A percentile compares a stretch with the other conserved stretches of the same genome.
Conservation (phyloP, 2,888 invertebrate species). For the Dascillus cervinus region DNA sequence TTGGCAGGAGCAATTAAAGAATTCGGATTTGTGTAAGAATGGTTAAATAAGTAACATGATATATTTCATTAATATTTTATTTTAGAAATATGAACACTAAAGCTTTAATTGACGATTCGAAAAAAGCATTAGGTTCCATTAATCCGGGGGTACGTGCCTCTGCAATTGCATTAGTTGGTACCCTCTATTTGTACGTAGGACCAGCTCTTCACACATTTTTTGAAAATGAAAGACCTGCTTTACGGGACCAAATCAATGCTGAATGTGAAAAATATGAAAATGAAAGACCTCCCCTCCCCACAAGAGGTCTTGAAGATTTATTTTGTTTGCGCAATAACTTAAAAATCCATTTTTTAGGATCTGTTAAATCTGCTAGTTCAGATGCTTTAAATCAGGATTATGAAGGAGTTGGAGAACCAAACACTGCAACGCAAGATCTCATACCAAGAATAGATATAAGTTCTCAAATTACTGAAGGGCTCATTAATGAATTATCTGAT, state of each 20-base stretch:
- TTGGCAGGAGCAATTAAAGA: conserved; percentile 69
- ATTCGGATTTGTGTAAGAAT: conserved; percentile 74
- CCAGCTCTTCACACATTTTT: conserved; percentile 67
- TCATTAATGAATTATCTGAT: conserved; percentile 74
- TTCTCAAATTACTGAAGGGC: conserved; percentile 69
- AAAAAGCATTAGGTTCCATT: conserved; percentile 76
- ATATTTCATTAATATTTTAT: conserved; percentile 14
- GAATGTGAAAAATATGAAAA: conserved; percentile 79
- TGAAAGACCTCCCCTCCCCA: conserved; percentile 68
- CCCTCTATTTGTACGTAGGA: conserved; percentile 76
- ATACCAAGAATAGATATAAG: conserved; percentile 76
- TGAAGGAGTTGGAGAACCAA: conserved; percentile 31
- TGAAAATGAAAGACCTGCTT: conserved; percentile 77
- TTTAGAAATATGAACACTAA: conserved; percentile 57
- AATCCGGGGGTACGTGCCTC: conserved; percentile 79
- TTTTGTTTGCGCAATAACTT: too few relatives aligned
- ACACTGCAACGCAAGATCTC: conserved; percentile 56
- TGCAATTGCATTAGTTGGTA: conserved; percentile 66
- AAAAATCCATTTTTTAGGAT: conserved; percentile 13
- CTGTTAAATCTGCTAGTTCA: conserved; percentile 21
- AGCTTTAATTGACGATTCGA: conserved; percentile 65
- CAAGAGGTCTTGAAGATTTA: too few relatives aligned
- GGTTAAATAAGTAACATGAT: conserved; percentile 9
- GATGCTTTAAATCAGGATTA: conserved; percentile 23
- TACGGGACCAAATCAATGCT: conserved; percentile 75